A percentile compares a stretch with the other conserved stretches of the same genome.
Conservation (phyloP, 2,888 invertebrate genomes). For the Brachynemurus nebulosus region DNA sequence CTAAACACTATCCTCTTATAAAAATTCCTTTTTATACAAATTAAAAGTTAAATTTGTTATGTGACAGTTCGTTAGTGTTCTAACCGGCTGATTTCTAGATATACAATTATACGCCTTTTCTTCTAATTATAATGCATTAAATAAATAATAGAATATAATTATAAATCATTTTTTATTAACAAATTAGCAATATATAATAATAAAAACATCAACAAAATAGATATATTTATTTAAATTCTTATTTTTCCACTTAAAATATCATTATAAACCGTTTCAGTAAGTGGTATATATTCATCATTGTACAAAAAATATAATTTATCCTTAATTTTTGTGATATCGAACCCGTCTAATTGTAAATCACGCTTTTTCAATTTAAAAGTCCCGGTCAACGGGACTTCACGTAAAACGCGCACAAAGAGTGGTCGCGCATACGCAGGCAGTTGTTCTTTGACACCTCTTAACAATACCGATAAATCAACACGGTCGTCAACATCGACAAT, state of each 20-base stretch:
- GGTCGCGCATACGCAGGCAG: conserved; percentile 82
- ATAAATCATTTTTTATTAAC: neutral
- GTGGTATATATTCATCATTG: conserved; percentile 22
- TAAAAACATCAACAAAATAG: neutral
- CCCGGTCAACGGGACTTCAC: conserved; percentile 65
- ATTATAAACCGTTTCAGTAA: conserved; percentile 24
- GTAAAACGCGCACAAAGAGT: conserved; percentile 67
- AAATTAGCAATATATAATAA: neutral
- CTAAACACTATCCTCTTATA: too few species aligned
- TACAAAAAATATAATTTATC: conserved; percentile 58
- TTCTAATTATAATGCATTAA: neutral
- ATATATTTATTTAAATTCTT: neutral
- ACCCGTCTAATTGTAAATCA: conserved; percentile 74
- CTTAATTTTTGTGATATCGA: conserved; percentile 49
- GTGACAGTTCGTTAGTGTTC: too few species aligned
- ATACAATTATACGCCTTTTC: too few species aligned
- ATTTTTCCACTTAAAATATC: conserved; percentile 24
- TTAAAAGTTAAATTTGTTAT: too few species aligned
- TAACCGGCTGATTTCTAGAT: too few species aligned
- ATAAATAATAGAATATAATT: neutral
- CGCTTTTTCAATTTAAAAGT: conserved; percentile 91
- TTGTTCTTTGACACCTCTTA: conserved; percentile 49
- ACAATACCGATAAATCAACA: conserved; percentile 44
- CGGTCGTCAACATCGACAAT: conserved; percentile 54
- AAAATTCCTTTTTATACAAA: too few species aligned